Percentiles rank a stretch among this genome's conserved stretches.
phyloP scores from a whole-genome alignment of 2,113 vertebrate species.

The Amphiprion percula region DNA sequence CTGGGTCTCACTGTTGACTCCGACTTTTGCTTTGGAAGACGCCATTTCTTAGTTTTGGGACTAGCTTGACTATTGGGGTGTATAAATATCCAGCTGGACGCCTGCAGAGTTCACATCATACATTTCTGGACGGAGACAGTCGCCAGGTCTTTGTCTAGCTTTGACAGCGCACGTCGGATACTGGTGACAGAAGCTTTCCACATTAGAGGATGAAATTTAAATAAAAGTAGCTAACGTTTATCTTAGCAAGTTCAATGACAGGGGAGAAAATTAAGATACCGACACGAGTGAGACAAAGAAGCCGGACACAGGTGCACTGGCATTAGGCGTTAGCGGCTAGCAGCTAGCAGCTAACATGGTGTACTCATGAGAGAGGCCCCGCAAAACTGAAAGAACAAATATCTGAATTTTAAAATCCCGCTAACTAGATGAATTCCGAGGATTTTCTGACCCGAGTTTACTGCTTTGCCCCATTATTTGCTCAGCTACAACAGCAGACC shows the following conservation, averaged over 20 bases:
- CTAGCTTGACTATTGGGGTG: conserved; percentile 6
- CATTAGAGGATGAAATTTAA: background rate
- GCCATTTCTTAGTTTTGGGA: conserved; percentile 73
- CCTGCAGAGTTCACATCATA: background rate
- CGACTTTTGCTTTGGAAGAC: conserved; percentile 77
- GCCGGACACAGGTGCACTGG: conserved; percentile 50
- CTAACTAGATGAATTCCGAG: rapidly evolving
- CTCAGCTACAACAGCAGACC: conserved; percentile 49
- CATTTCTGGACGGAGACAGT: conserved; percentile 38
- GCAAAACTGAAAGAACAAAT: background rate
- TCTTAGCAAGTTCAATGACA: rapidly evolving
- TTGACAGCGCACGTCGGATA: background rate
- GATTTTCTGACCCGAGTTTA: background rate
- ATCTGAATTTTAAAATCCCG: background rate
- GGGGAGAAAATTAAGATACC: rapidly evolving
- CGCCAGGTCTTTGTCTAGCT: conserved; percentile 37
- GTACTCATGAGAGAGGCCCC: background rate
- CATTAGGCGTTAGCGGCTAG: conserved; percentile 35
- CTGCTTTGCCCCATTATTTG: conserved; percentile 10
- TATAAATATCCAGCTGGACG: conserved; percentile 8
- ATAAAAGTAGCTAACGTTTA: background rate
- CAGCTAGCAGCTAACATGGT: conserved; percentile 23
- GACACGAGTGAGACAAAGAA: conserved; percentile 31
- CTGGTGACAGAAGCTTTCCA: background rate
- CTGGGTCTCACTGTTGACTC: conserved; percentile 68